phyloP scores from a whole-genome alignment of 2,888 invertebrate species.

The Apocheima hispidaria region DNA sequence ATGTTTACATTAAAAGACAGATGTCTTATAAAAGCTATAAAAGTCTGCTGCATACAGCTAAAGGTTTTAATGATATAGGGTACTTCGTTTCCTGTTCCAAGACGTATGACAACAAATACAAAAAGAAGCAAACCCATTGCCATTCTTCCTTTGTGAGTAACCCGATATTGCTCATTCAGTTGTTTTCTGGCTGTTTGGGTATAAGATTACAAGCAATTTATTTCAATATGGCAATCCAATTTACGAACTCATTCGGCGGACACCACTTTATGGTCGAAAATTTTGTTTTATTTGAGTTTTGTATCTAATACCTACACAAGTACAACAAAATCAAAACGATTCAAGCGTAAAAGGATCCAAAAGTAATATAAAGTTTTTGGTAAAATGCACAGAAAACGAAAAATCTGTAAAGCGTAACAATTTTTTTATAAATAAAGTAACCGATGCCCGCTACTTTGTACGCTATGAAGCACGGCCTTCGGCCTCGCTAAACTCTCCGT shows the following conservation, averaged over 20 bases:
- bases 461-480: too few relatives aligned
- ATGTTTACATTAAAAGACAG: background rate
- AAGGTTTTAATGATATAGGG: constrained; percentile 24
- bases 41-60: constrained; percentile 15
- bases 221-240: constrained; percentile 83
- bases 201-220: constrained; percentile 85
- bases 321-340: constrained; percentile 35
- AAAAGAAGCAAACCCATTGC: constrained; percentile 69
- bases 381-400: too few relatives aligned
- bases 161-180: constrained; percentile 82
- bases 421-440: too few relatives aligned
- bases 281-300: constrained; percentile 59
- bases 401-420: too few relatives aligned
- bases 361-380: too few relatives aligned
- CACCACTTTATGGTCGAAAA: constrained; percentile 65
- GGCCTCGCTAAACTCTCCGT: too few relatives aligned
- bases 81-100: constrained; percentile 46
- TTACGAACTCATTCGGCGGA: constrained; percentile 70
- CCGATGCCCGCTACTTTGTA: too few relatives aligned
- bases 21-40: too few relatives aligned
- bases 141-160: constrained; percentile 76
- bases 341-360: constrained; percentile 12
- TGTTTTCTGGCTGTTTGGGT: constrained; percentile 84
- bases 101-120: constrained; percentile 67
- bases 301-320: constrained; percentile 38